phyloP scores from a whole-genome alignment of 2,888 invertebrate species.

The Eledone cirrhosa region DNA sequence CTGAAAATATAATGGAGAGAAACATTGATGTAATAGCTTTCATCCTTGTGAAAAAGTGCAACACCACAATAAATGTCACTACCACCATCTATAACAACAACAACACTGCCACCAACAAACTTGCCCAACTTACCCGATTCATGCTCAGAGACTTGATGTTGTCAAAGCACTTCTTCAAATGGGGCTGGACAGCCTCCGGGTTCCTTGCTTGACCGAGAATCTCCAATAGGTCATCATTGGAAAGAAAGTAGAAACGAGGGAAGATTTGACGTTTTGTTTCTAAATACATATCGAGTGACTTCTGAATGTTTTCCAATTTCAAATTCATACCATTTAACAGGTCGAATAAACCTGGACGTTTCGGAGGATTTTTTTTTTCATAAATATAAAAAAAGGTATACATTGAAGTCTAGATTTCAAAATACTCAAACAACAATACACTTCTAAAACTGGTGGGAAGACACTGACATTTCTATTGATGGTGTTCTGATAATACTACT shows the following conservation, averaged over 20 bases:
- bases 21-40: too few relatives aligned
- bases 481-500: too few relatives aligned
- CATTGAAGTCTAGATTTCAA: too few relatives aligned
- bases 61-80: too few relatives aligned
- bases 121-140: conserved; percentile 53
- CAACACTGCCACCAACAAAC: background rate
- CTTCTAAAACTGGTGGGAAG: too few relatives aligned
- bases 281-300: conserved; percentile 84
- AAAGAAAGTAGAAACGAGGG: conserved; percentile 84
- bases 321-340: conserved; percentile 78
- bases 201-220: conserved; percentile 86
- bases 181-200: conserved; percentile 84
- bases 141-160: conserved; percentile 74
- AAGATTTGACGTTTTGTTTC: conserved; percentile 89
- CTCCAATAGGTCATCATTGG: conserved; percentile 84
- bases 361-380: too few relatives aligned
- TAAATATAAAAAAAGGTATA: too few relatives aligned
- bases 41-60: too few relatives aligned
- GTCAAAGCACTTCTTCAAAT: conserved; percentile 88
- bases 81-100: background rate
- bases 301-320: conserved; percentile 81
- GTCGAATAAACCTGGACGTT: conserved; percentile 72
- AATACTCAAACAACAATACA: too few relatives aligned
- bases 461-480: too few relatives aligned
- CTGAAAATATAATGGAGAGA: conserved; percentile 23